phyloP scores from a whole-genome alignment of 2,888 invertebrate species.

The Melieria picta region DNA sequence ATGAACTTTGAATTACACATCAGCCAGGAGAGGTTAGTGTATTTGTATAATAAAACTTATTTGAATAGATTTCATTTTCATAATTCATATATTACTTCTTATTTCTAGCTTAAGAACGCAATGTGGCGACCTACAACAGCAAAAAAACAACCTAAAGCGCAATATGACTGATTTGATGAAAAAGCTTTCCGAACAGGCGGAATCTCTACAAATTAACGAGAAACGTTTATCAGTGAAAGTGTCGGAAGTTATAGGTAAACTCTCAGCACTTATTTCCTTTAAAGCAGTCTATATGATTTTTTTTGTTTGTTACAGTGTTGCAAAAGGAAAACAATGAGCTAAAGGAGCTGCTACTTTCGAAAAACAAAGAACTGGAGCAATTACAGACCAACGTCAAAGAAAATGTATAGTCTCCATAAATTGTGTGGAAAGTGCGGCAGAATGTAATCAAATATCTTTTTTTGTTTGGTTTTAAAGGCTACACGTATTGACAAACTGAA shows the following conservation, averaged over 20 bases:
- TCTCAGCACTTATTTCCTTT: neutral
- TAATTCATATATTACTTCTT: neutral
- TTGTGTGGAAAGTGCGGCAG: no score
- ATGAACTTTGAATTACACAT: conserved; percentile 64
- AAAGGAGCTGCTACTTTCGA: conserved; percentile 49
- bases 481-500: conserved; percentile 62
- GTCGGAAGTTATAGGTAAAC: conserved; percentile 56
- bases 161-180: conserved; percentile 59
- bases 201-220: conserved; percentile 55
- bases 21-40: conserved; percentile 58
- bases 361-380: conserved; percentile 54
- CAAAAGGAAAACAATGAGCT: conserved; percentile 55
- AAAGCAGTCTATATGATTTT: neutral
- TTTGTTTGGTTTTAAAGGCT: conserved; percentile 38
- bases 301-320: conserved; percentile 44
- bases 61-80: no score
- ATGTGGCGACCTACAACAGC: conserved; percentile 59
- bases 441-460: neutral
- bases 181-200: conserved; percentile 57
- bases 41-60: neutral
- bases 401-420: conserved; percentile 35
- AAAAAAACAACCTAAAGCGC: conserved; percentile 57
- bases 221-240: conserved; percentile 57
- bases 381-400: conserved; percentile 56
- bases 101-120: conserved; percentile 56